Evolutionary conservation across 2,113 vertebrate species (phyloP), one percentile per base, ranked within the genome.

Genomic region (Callospermophilus lateralis): DNA sequence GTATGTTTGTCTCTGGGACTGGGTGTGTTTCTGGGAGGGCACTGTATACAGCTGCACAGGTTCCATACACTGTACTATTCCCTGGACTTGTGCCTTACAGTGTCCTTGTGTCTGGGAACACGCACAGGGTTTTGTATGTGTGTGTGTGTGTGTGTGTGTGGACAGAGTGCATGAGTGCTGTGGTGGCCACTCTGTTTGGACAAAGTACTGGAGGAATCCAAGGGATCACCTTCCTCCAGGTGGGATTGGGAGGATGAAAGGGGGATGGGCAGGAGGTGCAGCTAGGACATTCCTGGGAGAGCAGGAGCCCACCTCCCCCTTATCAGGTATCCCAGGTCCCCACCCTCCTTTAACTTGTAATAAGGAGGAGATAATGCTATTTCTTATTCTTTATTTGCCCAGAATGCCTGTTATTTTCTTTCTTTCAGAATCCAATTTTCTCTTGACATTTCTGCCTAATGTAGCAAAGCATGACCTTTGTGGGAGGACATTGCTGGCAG

Each of bases 391-490:
- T 98, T 98, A 98, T 99, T 99, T 99, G 98, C 98, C 93, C 98
- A 98, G 98, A 99, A 99, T 98, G 98, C 98, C 98, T 98, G 98
- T 99, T 98, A 98, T 99, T 99, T 99, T 99, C 99, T 98, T 98
- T 98, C 97, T 98, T 98, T 98, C 97, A 98, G 98, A 99, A 99
- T 99, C 99, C 99, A 99, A 99, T 99, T 99, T 99, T 99, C 98
- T 98, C 97, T 98, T 98, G 99, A 99, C 99, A 99, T 99, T 99
- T 99, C 99, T 99, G 98, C 98, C 99, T 98, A 98, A 98, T 98
- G 98, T 99, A 98, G 98, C 98, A 98, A 99, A 98, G 98, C 98
- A 98, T 99, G 99, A 99, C 99, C 99, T 99, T 99, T 99, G 98
- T 97, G 98, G 99, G 99, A 98, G 99, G 99, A 99, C 98, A 94